phyloP scores from a whole-genome alignment of 2,888 invertebrate genomes.

The Drosophila seclusa region DNA sequence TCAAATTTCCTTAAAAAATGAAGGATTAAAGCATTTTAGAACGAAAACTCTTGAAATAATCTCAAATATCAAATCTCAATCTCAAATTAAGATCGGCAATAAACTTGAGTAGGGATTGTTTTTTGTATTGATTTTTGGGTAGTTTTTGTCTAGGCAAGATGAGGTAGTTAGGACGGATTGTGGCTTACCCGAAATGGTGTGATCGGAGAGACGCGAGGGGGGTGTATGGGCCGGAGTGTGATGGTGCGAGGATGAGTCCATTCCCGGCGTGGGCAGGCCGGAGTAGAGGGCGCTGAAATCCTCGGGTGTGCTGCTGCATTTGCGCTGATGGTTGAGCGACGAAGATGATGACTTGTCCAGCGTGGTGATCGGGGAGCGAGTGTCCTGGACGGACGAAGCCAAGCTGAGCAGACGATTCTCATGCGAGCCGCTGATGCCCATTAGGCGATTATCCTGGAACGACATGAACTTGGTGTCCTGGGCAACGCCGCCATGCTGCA shows the following conservation, averaged over 20 bases:
- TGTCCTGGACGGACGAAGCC: constrained; percentile 86
- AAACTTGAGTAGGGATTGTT: not conserved
- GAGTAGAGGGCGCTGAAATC: constrained; percentile 95
- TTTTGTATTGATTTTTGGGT: not conserved
- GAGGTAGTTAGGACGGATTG: not conserved
- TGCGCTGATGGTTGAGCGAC: constrained; percentile 85
- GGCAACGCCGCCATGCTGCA: constrained; percentile 84
- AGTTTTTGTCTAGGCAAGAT: not conserved
- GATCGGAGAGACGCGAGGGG: constrained; percentile 87
- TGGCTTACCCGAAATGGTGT: constrained; percentile 87
- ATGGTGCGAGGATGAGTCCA: constrained; percentile 86
- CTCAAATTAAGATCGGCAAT: not conserved
- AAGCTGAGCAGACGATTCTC: constrained; percentile 85
- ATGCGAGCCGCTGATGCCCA: constrained; percentile 84
- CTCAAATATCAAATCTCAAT: not conserved
- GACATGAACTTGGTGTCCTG: constrained; percentile 86
- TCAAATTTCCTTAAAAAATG: too few species aligned
- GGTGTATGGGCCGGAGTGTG: constrained; percentile 90
- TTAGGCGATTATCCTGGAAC: constrained; percentile 85
- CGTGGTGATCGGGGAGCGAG: constrained; percentile 85
- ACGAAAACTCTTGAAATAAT: not conserved
- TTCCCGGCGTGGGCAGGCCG: constrained; percentile 86
- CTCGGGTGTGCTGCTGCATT: constrained; percentile 94
- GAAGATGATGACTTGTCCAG: constrained; percentile 86
- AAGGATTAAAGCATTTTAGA: not conserved